Conservation (phyloP, 2,113 vertebrate genomes). For the Corythornis cristatus region DNA sequence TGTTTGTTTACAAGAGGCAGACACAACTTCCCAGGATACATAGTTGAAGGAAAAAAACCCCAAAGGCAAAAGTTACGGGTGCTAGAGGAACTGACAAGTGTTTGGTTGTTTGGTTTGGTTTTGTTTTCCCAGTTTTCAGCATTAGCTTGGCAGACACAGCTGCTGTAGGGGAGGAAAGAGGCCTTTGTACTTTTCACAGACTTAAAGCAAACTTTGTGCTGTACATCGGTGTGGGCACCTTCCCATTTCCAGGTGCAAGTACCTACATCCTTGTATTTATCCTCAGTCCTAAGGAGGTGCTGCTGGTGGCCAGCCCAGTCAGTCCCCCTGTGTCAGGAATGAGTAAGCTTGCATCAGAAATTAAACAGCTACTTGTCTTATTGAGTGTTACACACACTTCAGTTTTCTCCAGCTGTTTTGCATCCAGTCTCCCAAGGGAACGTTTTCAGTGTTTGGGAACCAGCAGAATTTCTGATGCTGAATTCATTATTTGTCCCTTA, state of each 20-base stretch:
- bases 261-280: background rate
- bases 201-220: background rate
- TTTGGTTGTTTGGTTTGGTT: background rate
- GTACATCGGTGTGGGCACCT: background rate
- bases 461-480: background rate
- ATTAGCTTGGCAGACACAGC: background rate
- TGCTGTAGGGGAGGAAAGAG: background rate
- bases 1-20: background rate
- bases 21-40: background rate
- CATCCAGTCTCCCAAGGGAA: background rate
- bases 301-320: background rate
- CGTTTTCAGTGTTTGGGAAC: background rate
- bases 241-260: background rate
- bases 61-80: background rate
- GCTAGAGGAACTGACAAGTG: background rate
- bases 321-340: background rate
- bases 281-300: background rate
- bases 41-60: too few relatives aligned
- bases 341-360: background rate
- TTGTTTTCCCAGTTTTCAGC: rapidly evolving
- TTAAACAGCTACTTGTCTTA: background rate
- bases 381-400: background rate
- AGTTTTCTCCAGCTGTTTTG: background rate
- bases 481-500: background rate
- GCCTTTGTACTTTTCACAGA: background rate